phyloP scores from a whole-genome alignment of 2,888 invertebrate species.

The Melipona beecheii region DNA sequence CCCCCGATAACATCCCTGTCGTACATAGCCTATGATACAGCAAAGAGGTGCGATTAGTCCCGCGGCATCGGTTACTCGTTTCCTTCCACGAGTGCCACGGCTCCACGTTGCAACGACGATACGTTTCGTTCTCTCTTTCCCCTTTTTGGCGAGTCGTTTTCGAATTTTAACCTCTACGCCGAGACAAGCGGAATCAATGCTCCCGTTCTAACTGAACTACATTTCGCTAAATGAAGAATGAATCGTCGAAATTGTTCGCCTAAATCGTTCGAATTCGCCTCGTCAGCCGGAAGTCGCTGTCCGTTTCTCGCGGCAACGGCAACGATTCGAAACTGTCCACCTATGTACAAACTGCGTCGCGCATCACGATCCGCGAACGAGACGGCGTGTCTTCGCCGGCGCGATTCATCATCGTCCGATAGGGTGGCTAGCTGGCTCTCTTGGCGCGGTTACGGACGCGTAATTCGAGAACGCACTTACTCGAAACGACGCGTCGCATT shows the following conservation, averaged over 20 bases:
- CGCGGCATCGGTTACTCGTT: slow-evolving; percentile 15
- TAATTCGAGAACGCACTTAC: slow-evolving; percentile 60
- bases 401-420: slow-evolving; percentile 40
- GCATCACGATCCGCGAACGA: slow-evolving; percentile 7
- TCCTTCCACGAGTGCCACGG: slow-evolving; percentile 1
- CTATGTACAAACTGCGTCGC: slow-evolving; percentile 51
- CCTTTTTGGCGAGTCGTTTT: slow-evolving; percentile 1
- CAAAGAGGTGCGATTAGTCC: slow-evolving; percentile 33
- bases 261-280: slow-evolving; percentile 10
- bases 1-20: slow-evolving; percentile 44
- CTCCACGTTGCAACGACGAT: slow-evolving; percentile 20
- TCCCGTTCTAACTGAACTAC: slow-evolving; percentile 62
- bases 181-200: slow-evolving; percentile 48
- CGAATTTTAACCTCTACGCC: slow-evolving; percentile 11
- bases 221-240: slow-evolving; percentile 56
- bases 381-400: background rate
- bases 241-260: slow-evolving; percentile 36
- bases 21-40: slow-evolving; percentile 42
- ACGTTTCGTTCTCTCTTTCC: background rate
- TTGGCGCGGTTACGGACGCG: slow-evolving; percentile 38
- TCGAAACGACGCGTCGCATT: slow-evolving; percentile 64
- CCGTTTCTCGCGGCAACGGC: slow-evolving; percentile 30
- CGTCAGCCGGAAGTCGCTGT: background rate
- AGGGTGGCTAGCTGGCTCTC: slow-evolving; percentile 11
- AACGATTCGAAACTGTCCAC: slow-evolving; percentile 35